Evolutionary conservation across 92 coral and sea anemone species (phyloP), one percentile per base, ranked within the genome.

Genomic region (Meandrina meandrites): DNA sequence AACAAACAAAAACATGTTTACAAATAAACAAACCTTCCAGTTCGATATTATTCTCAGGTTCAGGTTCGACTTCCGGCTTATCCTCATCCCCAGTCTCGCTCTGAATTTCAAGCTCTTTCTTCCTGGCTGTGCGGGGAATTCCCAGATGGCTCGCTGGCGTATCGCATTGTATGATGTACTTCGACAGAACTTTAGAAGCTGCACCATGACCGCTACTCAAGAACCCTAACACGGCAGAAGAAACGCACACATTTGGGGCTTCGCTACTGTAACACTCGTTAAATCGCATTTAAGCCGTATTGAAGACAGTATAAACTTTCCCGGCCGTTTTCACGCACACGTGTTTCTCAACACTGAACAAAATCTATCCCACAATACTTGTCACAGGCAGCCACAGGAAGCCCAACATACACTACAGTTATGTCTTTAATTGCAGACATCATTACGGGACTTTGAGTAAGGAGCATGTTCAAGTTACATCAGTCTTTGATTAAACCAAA

Each of bases 121-220:
- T 88, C 60, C 84, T 75, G 3, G 73, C 88, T 84, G 76, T 58
- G 60, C 83, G 82, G 7, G 94, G 96, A 57, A 88, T 90, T 53
- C 99, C 99, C 68, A 97, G 92, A 72, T 71, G 72, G 36, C 80
- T 82, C 4, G 99, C 97, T 32, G 94, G 90, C n/a, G 89, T 91
- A 67, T 90, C 91, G 18, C 90, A 92, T 42, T 85, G 78, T 24
- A 90, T 92, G 32, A 97, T 88, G 82, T 81, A 95, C 54, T 82
- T 86, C 4, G 99, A 96, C 17, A 97, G 53, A 13, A 93, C 92
- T 54, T 91, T 91, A 47, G 99, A 87, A 35, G 92, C 93, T 82
- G 94, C 97, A 27, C 97, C 98, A 51, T 87, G 86, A 67, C 98
- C 99, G 57, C 87, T 91, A 68, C 91, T 93, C 53, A 97, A 90